Conservation (phyloP, 2,888 invertebrate genomes). For the Cataglyphis altisquamis region DNA sequence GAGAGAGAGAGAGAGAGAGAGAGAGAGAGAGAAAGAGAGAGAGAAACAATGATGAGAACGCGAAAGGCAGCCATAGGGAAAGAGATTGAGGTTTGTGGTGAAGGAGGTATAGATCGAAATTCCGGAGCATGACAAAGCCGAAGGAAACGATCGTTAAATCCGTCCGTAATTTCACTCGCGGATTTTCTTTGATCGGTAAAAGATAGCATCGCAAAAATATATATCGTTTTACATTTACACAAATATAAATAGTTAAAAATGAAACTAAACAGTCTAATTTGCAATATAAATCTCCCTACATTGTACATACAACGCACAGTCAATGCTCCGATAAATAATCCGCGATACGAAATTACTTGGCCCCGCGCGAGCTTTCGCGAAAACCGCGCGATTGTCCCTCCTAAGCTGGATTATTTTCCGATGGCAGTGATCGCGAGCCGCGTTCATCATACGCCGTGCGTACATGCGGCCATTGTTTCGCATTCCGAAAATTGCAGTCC, state of each 20-base stretch:
- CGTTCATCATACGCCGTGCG: neutral
- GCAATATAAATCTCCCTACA: neutral
- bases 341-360: constrained; percentile 6
- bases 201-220: constrained; percentile 61
- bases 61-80: constrained; percentile 28
- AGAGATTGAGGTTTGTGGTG: constrained; percentile 37
- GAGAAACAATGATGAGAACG: constrained; percentile 55
- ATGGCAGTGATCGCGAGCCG: neutral
- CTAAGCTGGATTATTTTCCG: constrained; percentile 51
- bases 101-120: constrained; percentile 64
- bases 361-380: neutral
- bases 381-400: constrained; percentile 14
- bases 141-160: constrained; percentile 75
- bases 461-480: constrained; percentile 21
- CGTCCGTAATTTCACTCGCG: constrained; percentile 64
- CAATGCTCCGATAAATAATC: neutral
- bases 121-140: constrained; percentile 74
- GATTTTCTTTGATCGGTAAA: constrained; percentile 68
- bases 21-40: neutral
- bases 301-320: neutral
- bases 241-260: neutral
- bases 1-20: constrained; percentile 33
- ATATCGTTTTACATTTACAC: constrained; percentile 60
- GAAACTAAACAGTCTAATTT: neutral
- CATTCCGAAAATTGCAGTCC: constrained; percentile 50